A percentile compares a stretch with the other conserved stretches of the same genome.
Conservation (phyloP, 2,888 invertebrate genomes). For the Theretra japonica region DNA sequence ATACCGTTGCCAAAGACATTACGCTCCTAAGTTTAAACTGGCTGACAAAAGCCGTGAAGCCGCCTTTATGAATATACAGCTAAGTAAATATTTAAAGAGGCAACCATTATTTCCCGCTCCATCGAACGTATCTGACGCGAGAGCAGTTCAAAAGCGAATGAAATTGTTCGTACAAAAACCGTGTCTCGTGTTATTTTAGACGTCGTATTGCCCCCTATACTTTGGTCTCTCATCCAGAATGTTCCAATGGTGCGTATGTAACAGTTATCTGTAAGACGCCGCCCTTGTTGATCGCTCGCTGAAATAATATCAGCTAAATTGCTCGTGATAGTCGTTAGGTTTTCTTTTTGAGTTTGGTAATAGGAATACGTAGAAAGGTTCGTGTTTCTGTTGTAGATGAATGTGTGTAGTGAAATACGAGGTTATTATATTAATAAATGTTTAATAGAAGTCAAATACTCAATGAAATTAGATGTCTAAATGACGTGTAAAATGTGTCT, state of each 20-base stretch:
- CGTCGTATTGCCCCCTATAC: slow-evolving; percentile 20
- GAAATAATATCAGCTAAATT: background rate
- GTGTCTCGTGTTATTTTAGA: slow-evolving; percentile 17
- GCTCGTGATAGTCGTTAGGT: background rate
- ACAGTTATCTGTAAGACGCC: background rate
- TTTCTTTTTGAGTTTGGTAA: too few species aligned
- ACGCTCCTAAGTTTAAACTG: background rate
- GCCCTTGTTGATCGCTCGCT: background rate
- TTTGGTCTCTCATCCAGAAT: background rate
- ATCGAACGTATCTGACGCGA: slow-evolving; percentile 36
- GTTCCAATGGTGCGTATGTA: background rate
- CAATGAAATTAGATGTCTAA: too few species aligned
- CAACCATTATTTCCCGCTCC: slow-evolving; percentile 43
- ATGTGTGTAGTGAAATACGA: too few species aligned
- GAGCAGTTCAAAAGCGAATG: slow-evolving; percentile 45
- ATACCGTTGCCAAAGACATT: too few species aligned
- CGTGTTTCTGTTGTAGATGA: too few species aligned
- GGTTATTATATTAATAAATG: too few species aligned
- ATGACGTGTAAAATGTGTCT: too few species aligned
- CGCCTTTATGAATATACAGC: slow-evolving; percentile 19
- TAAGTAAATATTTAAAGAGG: slow-evolving; percentile 27
- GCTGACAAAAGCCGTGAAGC: slow-evolving; percentile 4
- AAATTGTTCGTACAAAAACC: slow-evolving; percentile 46
- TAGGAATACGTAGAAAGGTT: too few species aligned
- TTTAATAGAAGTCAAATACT: too few species aligned